These are phyloP conservation scores for Blastobasis lacticolella DNA, from an alignment of 2,888 invertebrate species.

Conservation along the genomic window DNA sequence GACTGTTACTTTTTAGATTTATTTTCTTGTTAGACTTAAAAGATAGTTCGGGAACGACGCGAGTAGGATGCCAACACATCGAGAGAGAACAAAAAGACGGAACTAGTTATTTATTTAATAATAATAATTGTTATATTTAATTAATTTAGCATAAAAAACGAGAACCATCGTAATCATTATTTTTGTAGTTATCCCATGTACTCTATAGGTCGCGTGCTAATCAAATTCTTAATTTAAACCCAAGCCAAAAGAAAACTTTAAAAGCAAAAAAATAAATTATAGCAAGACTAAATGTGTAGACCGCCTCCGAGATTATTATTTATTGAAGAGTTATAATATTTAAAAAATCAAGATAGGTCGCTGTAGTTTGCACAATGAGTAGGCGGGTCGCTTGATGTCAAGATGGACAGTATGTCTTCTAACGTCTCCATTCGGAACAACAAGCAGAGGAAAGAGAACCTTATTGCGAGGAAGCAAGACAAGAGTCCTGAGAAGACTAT, in stretches of 20 bases:
- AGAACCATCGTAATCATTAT: slow-evolving; percentile 34
- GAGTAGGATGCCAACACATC: slow-evolving; percentile 53
- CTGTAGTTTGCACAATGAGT: too few relatives aligned
- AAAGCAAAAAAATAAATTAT: too few relatives aligned
- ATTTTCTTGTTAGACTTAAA: slow-evolving; percentile 38
- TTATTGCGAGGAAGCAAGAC: slow-evolving; percentile 67
- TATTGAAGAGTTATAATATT: slow-evolving; percentile 2
- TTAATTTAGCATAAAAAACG: slow-evolving; percentile 25
- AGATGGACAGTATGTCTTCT: slow-evolving; percentile 68
- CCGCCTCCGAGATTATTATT: too few relatives aligned
- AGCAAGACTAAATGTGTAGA: too few relatives aligned
- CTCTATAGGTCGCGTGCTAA: slow-evolving; percentile 1
- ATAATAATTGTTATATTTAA: slow-evolving; percentile 26
- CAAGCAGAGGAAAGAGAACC: slow-evolving; percentile 67
- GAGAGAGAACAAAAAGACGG: slow-evolving; percentile 73
- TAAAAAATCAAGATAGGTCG: background rate
- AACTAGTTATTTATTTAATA: slow-evolving; percentile 63
- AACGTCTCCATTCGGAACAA: slow-evolving; percentile 55
- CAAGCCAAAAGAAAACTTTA: too few relatives aligned
- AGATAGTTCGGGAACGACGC: slow-evolving; percentile 31
- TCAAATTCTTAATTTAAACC: slow-evolving; percentile 8
- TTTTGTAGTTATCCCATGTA: slow-evolving; percentile 27
- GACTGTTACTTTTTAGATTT: slow-evolving; percentile 59
- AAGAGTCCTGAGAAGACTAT: slow-evolving; percentile 70
- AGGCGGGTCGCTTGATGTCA: slow-evolving; percentile 21